Base-by-base conservation (phyloP, 1,140 invertebrate species). In the Drosophila novamexicana region DNA sequence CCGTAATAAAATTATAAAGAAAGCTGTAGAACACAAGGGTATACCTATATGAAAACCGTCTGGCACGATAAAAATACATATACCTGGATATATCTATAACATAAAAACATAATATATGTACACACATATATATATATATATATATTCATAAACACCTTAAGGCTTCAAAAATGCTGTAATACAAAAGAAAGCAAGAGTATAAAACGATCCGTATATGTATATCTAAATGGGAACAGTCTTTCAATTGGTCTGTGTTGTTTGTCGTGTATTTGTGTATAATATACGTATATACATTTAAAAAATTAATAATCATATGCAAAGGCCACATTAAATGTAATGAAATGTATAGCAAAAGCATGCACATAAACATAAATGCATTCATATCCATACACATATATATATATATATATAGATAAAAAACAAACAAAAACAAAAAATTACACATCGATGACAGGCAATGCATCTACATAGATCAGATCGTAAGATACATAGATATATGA, bases 291-390 rank as follows among this genome's bases (percentile, higher is more conserved):
- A 34, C 49, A 18, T 47, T 9, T 34, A 50, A 49, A 47, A 22
- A 40, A 14, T 18, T 40, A 61, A 39, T 32, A 44, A 44, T 14
- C 22, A 16, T 45, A 45, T 45, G 18, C 22, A 22, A 57, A 14
- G 10, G 39, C n/a, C 69, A 73, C 70, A 67, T 73, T 59, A 53
- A 7, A 67, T 61, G 70, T 59, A 56, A 37, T 34, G 56, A 73
- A 73, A 73, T 73, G 70, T 59, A 40, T 56, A 67, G 58, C 12
- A 9, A 0, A 18, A 12, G 14, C 37, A 53, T 45, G 42, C 42
- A 36, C 14, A 45, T 59, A 34, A 65, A 54, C 54, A 29, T 36
- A 10, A 42, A 50, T 10, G 34, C 40, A 36, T n/a, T 34, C 40
- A 52, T 40, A 32, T 52, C 42, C n/a, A 53, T 53, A 52, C 0